Evolutionary conservation across 2,888 invertebrate species (phyloP), one percentile per base, ranked within the genome.

Genomic region (Tachina fera): DNA sequence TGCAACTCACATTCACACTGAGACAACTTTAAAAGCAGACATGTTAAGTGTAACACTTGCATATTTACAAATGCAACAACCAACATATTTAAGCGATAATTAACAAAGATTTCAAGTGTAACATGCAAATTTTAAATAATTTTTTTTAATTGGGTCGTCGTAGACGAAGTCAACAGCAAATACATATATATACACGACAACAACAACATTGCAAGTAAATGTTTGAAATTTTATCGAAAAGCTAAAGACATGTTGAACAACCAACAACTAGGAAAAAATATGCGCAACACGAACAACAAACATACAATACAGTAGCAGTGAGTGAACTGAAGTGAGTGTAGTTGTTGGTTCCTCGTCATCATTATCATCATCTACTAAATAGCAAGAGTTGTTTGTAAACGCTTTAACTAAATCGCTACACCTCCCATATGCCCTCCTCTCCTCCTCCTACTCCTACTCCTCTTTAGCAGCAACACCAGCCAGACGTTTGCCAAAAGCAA

Each of bases 41-140:
- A 82, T 65, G 53, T 65, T 47, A 61, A 75, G 63, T 75, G 70
- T 75, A 72, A 68, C 56, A 72, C 47, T 56, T 47, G 39, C 58
- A 45, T 63, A 49, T 53, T 61, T 60, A 65, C 65, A 76, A 76
- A 58, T 47, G 65, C 72, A 70, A 78, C 63, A 79, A 80, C 70
- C 63, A 79, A 80, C 70, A 84, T 60, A 77, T 83, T 78, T 60
- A 45, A 83, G 31, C 53, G 67, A 53, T 77, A 83, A 83, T 83
- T 83, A 78, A 82, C 74, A 82, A 76, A 83, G 67, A 83, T 86
- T 86, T 86, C 83, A 86, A 86, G 86, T 83, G 86, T 86, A 86
- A 86, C 76, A 86, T 86, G 83, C 79, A 83, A 86, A 86, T 83
- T 83, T 79, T n/a, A 53, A 83, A 82, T 75, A 76, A 58, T 77